Base-by-base conservation (phyloP, 2,797 vertebrate genomes). In the Alosa sapidissima region DNA sequence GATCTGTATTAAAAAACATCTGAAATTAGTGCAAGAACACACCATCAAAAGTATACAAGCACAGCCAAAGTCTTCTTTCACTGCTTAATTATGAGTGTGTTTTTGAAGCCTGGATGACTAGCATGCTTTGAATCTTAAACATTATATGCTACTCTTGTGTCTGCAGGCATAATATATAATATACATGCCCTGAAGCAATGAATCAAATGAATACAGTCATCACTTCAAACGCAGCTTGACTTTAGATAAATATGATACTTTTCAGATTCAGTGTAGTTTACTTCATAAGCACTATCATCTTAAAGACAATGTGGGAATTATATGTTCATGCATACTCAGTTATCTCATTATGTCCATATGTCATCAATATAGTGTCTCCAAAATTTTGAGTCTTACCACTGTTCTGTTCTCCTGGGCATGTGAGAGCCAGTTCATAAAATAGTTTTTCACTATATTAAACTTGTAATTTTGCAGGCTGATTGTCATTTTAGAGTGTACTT, bases 51-150 rank as follows among this genome's bases (percentile, higher is more conserved):
- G 36, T 45, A 78, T 41, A 78, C 36, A 75, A 6, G 1, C 68
- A 41, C 5, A 75, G 13, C 14, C 8, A 36, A 72, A 36, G 65
- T 72, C 65, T 36, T 1, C 28, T 72, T 36, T 36, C 28, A 36
- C 13, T 72, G 65, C 28, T 72, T 68, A 28, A 68, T 68, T 68
- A 68, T 36, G 65, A 36, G 65, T 68, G 65, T 68, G 65, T 33
- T 36, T 24, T 65, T 65, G n/a, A 28, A 65, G 24, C n/a, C 55
- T 21, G 55, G 16, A 36, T 36, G 13, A 16, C 11, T 41, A 72
- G 16, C 16, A 72, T 72, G 28, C 36, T 72, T 5, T 72, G 68
- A 33, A 14, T 72, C 3, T 72, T 19, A 72, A 14, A 14, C 41
- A 21, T 21, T 16, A 60, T 60, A 60, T 78, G 36, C 45, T 47